Percentiles rank a stretch among this genome's conserved stretches.
Conservation (phyloP, 92 coral and sea anemone genomes). For the Pocillopora meandrina region DNA sequence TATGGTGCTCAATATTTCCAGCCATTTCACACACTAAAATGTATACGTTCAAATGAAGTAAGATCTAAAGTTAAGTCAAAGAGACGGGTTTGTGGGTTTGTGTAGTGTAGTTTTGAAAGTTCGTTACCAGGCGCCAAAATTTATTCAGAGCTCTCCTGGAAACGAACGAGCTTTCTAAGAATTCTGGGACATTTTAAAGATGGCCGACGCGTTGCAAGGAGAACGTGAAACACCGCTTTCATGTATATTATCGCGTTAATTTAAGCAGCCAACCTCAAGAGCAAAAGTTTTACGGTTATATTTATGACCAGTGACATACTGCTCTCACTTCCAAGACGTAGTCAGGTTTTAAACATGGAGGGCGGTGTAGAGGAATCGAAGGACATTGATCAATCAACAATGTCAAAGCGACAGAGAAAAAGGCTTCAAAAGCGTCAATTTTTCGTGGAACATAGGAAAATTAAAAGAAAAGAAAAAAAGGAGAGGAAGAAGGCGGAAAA, state of each 20-base stretch:
- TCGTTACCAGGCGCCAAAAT: slow-evolving; percentile 80
- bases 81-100: background rate
- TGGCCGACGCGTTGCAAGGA: slow-evolving; percentile 52
- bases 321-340: background rate
- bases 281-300: too few species aligned
- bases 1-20: slow-evolving; percentile 68
- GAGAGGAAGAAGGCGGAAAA: slow-evolving; percentile 58
- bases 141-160: slow-evolving; percentile 51
- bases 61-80: background rate
- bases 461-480: slow-evolving; percentile 66
- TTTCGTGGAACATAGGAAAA: slow-evolving; percentile 69
- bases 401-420: slow-evolving; percentile 86
- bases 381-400: background rate
- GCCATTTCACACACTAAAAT: slow-evolving; percentile 39
- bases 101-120: slow-evolving; percentile 43
- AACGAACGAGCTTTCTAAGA: slow-evolving; percentile 39
- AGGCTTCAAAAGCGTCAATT: slow-evolving; percentile 72
- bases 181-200: slow-evolving; percentile 62
- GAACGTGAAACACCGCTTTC: background rate
- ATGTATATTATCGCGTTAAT: too few species aligned
- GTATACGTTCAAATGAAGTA: background rate
- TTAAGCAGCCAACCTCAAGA: too few species aligned
- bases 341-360: background rate
- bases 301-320: too few species aligned
- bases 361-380: background rate